Conservation (phyloP, 2,888 invertebrate species). For the Epinotia nisella region DNA sequence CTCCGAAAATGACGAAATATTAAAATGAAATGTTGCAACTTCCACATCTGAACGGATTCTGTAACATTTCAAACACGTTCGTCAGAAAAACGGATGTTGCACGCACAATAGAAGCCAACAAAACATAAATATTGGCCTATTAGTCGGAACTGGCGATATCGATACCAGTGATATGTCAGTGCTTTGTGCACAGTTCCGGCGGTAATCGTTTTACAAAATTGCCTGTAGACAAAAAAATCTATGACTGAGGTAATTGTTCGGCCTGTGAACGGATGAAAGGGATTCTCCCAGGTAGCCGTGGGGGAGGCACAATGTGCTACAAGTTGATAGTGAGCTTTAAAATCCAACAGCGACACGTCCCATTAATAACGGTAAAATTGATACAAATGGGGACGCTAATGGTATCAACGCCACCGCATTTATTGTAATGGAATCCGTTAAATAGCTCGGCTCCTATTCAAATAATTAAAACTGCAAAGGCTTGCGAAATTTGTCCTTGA, state of each 20-base stretch:
- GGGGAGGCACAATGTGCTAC: slow-evolving; percentile 67
- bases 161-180: slow-evolving; percentile 75
- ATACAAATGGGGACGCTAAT: slow-evolving; percentile 65
- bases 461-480: slow-evolving; percentile 49
- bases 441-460: slow-evolving; percentile 47
- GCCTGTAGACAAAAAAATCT: slow-evolving; percentile 65
- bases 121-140: slow-evolving; percentile 78
- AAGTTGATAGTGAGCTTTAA: slow-evolving; percentile 60
- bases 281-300: slow-evolving; percentile 74
- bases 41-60: slow-evolving; percentile 31
- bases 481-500: slow-evolving; percentile 48
- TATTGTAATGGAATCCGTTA: slow-evolving; percentile 37
- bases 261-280: slow-evolving; percentile 66
- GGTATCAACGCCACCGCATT: slow-evolving; percentile 54
- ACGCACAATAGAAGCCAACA: slow-evolving; percentile 72
- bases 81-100: slow-evolving; percentile 66
- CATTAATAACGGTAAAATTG: slow-evolving; percentile 64
- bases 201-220: slow-evolving; percentile 74
- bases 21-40: slow-evolving; percentile 20
- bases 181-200: slow-evolving; percentile 79
- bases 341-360: slow-evolving; percentile 66
- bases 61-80: slow-evolving; percentile 51
- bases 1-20: slow-evolving; percentile 16
- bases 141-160: slow-evolving; percentile 80
- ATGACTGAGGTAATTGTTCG: slow-evolving; percentile 66